A percentile compares a stretch with the other conserved stretches of the same genome.
Evolutionary conservation across 2,888 invertebrate genomes (phyloP).

Genomic region (Polyploca ridens): DNA sequence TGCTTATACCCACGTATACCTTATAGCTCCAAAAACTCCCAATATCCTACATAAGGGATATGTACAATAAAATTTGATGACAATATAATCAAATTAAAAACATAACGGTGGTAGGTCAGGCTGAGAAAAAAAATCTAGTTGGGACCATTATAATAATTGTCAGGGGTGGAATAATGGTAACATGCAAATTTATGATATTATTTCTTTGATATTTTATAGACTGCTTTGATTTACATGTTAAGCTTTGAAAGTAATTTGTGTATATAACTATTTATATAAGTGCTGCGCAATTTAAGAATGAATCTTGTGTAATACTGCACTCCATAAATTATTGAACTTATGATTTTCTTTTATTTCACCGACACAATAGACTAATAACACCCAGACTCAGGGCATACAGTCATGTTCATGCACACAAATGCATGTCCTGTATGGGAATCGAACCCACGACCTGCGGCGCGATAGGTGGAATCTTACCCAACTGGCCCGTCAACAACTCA

Average conservation of each 20-base stretch:
- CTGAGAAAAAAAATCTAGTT: neutral
- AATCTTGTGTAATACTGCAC: constrained; percentile 78
- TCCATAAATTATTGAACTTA: constrained; percentile 81
- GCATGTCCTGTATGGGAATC: too few species aligned
- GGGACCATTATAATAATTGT: neutral
- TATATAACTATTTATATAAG: constrained; percentile 76
- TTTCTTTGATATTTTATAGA: constrained; percentile 63
- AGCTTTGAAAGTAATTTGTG: constrained; percentile 74
- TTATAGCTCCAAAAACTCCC: neutral
- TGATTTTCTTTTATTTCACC: constrained; percentile 42
- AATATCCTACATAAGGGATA: neutral
- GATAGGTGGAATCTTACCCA: too few species aligned
- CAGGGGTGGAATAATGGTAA: neutral
- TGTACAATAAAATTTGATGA: neutral
- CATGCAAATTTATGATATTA: constrained; percentile 35
- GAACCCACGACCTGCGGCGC: too few species aligned
- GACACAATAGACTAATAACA: neutral
- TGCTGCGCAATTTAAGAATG: constrained; percentile 73
- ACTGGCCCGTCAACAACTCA: too few species aligned
- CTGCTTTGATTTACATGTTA: constrained; percentile 77
- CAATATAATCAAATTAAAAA: neutral
- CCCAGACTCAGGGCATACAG: too few species aligned
- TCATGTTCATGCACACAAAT: too few species aligned
- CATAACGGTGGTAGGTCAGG: neutral
- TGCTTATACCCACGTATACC: neutral